phyloP scores from a whole-genome alignment of 2,797 vertebrate genomes.

The Garrulus glandarius region DNA sequence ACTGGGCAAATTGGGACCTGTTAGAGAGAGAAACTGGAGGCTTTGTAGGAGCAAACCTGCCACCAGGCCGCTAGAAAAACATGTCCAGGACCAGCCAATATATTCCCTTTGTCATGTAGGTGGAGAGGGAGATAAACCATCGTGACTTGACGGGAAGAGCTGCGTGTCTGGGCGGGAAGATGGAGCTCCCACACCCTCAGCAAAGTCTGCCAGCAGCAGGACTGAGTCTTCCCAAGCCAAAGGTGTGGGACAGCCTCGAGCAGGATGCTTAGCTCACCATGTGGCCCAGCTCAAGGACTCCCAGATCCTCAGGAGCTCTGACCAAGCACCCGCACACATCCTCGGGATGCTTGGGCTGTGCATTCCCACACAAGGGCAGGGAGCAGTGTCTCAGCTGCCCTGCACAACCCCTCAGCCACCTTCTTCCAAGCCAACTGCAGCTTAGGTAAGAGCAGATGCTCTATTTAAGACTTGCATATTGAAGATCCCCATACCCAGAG shows the following conservation, averaged over 20 bases:
- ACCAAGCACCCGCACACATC: accelerated
- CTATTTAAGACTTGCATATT: not conserved
- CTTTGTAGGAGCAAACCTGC: not conserved
- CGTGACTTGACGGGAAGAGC: not conserved
- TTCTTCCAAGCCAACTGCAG: not conserved
- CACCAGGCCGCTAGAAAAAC: not conserved
- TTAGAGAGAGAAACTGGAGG: not conserved
- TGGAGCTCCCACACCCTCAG: not conserved
- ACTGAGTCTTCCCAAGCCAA: not conserved
- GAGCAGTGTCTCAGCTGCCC: not conserved
- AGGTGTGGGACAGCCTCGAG: not conserved
- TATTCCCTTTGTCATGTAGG: not conserved
- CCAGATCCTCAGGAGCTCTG: not conserved
- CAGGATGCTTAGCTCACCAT: not conserved
- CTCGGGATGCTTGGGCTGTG: accelerated
- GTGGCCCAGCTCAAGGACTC: not conserved
- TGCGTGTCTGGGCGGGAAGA: not conserved
- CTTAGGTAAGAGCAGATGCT: not conserved
- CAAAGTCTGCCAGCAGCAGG: not conserved
- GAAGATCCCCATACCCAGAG: not conserved
- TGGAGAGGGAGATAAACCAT: not conserved
- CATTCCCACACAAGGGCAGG: not conserved
- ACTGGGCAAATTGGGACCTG: not conserved
- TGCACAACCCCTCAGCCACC: not conserved
- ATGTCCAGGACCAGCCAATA: not conserved